Evolutionary conservation across 2,113 vertebrate species (phyloP), one percentile per base, ranked within the genome.

Genomic region (Entosphenus tridentatus): DNA sequence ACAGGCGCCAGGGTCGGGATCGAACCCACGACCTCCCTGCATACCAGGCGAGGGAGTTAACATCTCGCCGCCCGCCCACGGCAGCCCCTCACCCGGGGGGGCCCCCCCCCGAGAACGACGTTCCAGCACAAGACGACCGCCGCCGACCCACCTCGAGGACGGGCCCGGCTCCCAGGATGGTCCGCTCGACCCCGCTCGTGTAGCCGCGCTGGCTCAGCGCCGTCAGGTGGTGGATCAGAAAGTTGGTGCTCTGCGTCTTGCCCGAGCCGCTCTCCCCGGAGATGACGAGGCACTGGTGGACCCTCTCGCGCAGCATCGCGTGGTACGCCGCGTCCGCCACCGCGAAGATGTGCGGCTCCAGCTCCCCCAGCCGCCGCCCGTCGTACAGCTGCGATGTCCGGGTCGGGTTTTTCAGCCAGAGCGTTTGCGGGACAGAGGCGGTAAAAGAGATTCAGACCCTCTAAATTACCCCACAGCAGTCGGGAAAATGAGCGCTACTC

Each of bases 191-290:
- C 8, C 62, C 62, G 62, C 62, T 65, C n/a, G 62, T 65, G 10
- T 65, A 65, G 62, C 62, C 62, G n/a, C 62, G 62, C 62, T 65
- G 62, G 62, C 62, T 65, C 62, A 65, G 9, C n/a, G 62, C 62
- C 21, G 62, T 65, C 62, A 65, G 62, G 62, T 65, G 62, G 10
- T 65, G 62, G 21, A 65, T 65, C n/a, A 65, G 10, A 10, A 65
- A 65, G 21, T 65, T 65, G n/a, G 62, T 65, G 62, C 62, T 65
- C 62, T 65, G 62, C 21, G 62, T 65, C 62, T 65, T 65, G 62
- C 62, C 62, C 18, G 62, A 65, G 21, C 62, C 62, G 21, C 62
- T 65, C 62, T 65, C 62, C 10, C 62, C 62, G 18, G 62, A 16
- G 62, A 65, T 65, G n/a, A 65, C 62, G n/a, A 65, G 62, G 62